phyloP scores from a whole-genome alignment of 2,797 vertebrate genomes.

The Rhabdomys pumilio region DNA sequence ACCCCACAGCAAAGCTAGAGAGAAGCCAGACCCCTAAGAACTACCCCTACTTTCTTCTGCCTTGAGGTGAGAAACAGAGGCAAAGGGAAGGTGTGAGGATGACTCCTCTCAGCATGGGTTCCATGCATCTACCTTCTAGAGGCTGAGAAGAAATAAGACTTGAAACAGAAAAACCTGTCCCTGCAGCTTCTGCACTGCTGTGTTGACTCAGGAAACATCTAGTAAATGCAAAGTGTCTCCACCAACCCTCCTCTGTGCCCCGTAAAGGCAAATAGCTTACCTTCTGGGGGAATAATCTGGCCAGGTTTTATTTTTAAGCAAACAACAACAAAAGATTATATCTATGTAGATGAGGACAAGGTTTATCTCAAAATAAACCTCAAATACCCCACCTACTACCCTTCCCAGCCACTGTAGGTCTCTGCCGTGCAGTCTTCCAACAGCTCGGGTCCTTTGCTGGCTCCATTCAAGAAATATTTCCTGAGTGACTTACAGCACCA shows the following conservation, averaged over 20 bases:
- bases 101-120: not conserved
- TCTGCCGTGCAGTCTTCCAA: not conserved
- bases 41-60: not conserved
- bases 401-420: not conserved
- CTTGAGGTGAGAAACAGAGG: not conserved
- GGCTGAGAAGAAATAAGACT: not conserved
- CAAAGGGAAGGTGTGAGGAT: not conserved
- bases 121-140: constrained; percentile 10
- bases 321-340: not conserved
- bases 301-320: constrained; percentile 34
- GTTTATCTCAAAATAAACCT: not conserved
- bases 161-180: not conserved
- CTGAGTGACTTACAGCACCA: not conserved
- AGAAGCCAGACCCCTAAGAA: not conserved
- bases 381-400: not conserved
- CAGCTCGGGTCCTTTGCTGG: not conserved
- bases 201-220: not conserved
- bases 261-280: not conserved
- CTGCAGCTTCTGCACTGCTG: not conserved
- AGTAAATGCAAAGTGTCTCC: not conserved
- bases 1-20: not conserved
- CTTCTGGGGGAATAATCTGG: not conserved
- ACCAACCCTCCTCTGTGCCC: not conserved
- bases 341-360: not conserved
- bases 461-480: not conserved